Conservation (phyloP, 1,140 invertebrate genomes). For the Brachionus calyciflorus region DNA sequence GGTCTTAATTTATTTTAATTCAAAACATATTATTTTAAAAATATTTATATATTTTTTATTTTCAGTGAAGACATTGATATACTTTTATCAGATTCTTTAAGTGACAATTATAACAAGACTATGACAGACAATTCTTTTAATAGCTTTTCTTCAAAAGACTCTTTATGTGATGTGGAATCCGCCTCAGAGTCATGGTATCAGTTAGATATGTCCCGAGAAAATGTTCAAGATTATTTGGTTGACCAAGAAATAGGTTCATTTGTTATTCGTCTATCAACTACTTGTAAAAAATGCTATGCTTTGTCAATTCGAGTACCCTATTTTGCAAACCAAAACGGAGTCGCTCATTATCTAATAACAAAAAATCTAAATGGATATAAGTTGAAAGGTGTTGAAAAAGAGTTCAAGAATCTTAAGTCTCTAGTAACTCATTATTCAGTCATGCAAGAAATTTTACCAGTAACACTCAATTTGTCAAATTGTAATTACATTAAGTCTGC, state of each 20-base stretch:
- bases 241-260: conserved; percentile 26
- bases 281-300: conserved; percentile 31
- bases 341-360: conserved; percentile 35
- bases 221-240: conserved; percentile 11
- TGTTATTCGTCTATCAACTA: conserved; percentile 1
- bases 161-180: background rate
- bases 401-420: conserved; percentile 24
- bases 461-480: conserved; percentile 1
- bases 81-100: background rate
- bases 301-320: conserved; percentile 42
- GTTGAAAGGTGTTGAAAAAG: conserved; percentile 40
- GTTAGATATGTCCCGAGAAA: conserved; percentile 21
- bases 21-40: background rate
- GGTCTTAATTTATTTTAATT: no score
- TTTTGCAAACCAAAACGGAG: conserved; percentile 39
- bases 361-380: conserved; percentile 5
- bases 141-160: background rate
- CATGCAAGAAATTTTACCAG: conserved; percentile 42
- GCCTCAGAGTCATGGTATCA: conserved; percentile 2
- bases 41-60: background rate
- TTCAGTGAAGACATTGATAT: conserved; percentile 11
- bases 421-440: conserved; percentile 39
- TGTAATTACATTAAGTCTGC: background rate
- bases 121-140: conserved; percentile 4
- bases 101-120: conserved; percentile 10